Evolutionary conservation across 1,140 invertebrate species (phyloP).

Genomic region (honey bee (Apis mellifera)): DNA sequence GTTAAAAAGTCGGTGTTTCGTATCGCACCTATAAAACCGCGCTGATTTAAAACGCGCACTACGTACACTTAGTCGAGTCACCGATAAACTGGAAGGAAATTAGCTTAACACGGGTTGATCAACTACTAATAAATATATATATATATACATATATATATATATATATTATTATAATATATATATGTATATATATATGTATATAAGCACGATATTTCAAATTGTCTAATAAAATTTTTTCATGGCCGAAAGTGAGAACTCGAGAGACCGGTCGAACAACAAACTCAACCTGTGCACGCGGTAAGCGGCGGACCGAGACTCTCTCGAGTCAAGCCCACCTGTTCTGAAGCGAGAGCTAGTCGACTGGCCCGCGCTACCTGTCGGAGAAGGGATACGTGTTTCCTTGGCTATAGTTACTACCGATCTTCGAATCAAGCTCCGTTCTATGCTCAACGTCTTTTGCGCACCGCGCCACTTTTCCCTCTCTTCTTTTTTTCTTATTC

Average conservation of each 20-base stretch:
- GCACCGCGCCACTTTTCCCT: too few species aligned
- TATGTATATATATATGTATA: too few species aligned
- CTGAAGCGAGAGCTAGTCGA: slow-evolving; percentile 58
- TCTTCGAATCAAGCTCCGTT: slow-evolving; percentile 37
- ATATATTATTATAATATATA: slow-evolving; percentile 36
- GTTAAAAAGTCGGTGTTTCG: too few species aligned
- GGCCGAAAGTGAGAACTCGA: slow-evolving; percentile 28
- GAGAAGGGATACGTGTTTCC: slow-evolving; percentile 48
- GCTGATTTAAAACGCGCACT: slow-evolving; percentile 23
- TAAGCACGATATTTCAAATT: neutral
- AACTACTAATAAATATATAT: neutral
- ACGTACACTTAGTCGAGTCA: slow-evolving; percentile 15
- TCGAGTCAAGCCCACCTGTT: slow-evolving; percentile 72
- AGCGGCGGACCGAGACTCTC: slow-evolving; percentile 77
- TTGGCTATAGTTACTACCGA: slow-evolving; percentile 46
- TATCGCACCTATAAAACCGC: too few species aligned
- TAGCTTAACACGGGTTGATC: neutral
- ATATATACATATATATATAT: too few species aligned
- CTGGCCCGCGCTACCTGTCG: slow-evolving; percentile 52
- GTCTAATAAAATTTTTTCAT: slow-evolving; percentile 1
- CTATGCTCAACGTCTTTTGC: slow-evolving; percentile 2
- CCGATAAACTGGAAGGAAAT: neutral
- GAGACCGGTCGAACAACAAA: slow-evolving; percentile 73
- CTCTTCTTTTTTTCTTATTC: neutral
- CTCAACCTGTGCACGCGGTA: slow-evolving; percentile 72